Evolutionary conservation across 2,113 vertebrate species (phyloP).

Genomic region (Todiramphus chloris): DNA sequence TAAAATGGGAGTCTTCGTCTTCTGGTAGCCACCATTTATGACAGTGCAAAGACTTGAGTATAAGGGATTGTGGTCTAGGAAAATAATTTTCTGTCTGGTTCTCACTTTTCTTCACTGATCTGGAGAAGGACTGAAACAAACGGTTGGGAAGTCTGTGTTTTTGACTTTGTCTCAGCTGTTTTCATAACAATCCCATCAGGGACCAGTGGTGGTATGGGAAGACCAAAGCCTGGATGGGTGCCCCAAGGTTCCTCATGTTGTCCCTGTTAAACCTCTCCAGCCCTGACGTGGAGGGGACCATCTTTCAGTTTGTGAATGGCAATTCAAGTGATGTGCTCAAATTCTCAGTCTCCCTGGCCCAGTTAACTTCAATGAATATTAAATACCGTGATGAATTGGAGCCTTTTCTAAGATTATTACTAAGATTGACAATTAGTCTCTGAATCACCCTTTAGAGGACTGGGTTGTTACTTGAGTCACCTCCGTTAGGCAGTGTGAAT

Average conservation of each 20-base stretch:
- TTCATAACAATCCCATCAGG: neutral
- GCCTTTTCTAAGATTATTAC: neutral
- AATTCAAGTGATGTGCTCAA: neutral
- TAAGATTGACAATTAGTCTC: neutral
- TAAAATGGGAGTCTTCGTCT: too few species aligned
- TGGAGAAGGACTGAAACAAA: neutral
- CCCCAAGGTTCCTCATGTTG: accelerated
- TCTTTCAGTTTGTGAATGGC: neutral
- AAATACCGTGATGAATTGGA: neutral
- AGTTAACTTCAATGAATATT: neutral
- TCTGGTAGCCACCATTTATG: neutral
- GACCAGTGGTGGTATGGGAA: neutral
- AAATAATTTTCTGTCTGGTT: neutral
- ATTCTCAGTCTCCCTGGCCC: neutral
- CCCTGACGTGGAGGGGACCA: neutral
- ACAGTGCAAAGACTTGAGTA: neutral
- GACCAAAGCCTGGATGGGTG: neutral
- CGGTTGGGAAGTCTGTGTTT: neutral
- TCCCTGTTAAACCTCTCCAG: neutral
- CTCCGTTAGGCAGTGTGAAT: accelerated
- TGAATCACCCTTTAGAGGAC: neutral
- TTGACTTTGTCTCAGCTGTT: neutral
- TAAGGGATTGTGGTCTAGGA: neutral
- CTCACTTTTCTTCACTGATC: neutral
- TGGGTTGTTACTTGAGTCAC: neutral